Conservation (phyloP, 2,797 vertebrate genomes). For the Gephyroberyx darwinii region DNA sequence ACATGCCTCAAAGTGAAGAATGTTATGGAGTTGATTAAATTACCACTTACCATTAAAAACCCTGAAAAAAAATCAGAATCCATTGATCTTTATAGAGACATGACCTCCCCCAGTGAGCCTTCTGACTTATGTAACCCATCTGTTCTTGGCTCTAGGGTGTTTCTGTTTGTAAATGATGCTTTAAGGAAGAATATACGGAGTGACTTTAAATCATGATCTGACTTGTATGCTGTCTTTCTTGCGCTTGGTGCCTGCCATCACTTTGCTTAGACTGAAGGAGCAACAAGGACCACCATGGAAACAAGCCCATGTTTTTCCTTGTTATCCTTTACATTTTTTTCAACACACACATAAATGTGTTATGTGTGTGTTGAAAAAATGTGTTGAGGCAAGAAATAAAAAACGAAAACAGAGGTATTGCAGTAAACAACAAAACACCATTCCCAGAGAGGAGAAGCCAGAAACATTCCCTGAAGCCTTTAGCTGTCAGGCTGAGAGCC, state of each 20-base stretch:
- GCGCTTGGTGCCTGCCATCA: too few species aligned
- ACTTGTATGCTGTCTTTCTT: background rate
- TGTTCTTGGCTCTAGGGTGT: too few species aligned
- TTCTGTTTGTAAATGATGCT: too few species aligned
- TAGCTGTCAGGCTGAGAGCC: slow-evolving; percentile 10
- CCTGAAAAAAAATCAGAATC: background rate
- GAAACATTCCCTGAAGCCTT: slow-evolving; percentile 26
- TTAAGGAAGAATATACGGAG: too few species aligned
- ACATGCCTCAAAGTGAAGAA: slow-evolving; percentile 8
- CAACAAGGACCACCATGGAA: too few species aligned
- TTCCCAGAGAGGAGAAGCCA: background rate
- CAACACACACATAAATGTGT: background rate
- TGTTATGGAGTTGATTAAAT: slow-evolving; percentile 1
- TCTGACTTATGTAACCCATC: too few species aligned
- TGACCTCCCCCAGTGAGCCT: too few species aligned
- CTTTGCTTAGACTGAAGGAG: too few species aligned
- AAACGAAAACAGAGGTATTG: background rate
- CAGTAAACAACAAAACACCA: slow-evolving; percentile 1
- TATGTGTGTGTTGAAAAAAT: background rate
- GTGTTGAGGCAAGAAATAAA: background rate
- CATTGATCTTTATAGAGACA: background rate
- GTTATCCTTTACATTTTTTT: background rate
- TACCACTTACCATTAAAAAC: accelerated
- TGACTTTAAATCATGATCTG: background rate
- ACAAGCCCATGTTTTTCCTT: too few species aligned